Percentiles rank a stretch among this genome's conserved stretches.
Evolutionary conservation across 2,797 vertebrate genomes (phyloP).

Genomic region (Meriones psammophilus): DNA sequence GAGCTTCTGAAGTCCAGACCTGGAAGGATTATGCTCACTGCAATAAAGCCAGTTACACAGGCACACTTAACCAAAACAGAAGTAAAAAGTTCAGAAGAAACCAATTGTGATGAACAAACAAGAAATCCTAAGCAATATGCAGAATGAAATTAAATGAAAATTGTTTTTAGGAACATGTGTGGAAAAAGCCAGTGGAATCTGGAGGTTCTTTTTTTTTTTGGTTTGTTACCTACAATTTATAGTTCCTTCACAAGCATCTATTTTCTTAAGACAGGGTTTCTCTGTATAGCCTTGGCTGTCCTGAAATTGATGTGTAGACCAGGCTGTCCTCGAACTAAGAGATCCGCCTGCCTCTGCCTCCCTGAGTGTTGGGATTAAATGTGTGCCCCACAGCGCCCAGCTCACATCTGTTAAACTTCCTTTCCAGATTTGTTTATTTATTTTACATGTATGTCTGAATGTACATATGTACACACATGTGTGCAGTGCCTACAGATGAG

Average conservation of each 20-base stretch:
- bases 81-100: neutral
- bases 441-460: neutral
- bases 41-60: neutral
- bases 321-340: no score
- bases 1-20: neutral
- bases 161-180: neutral
- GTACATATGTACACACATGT: neutral
- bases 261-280: neutral
- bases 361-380: no score
- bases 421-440: neutral
- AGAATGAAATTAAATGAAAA: neutral
- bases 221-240: neutral
- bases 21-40: neutral
- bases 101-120: neutral
- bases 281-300: no score
- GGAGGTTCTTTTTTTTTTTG: neutral
- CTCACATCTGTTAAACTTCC: neutral
- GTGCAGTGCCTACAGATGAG: neutral
- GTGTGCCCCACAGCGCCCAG: no score
- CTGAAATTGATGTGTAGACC: no score
- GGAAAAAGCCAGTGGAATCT: conserved; percentile 12
- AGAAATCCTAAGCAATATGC: conserved; percentile 10
- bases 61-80: neutral
- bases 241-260: conserved; percentile 29
- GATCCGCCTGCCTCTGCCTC: no score